A percentile compares a stretch with the other conserved stretches of the same genome.
Evolutionary conservation across 2,797 vertebrate species (phyloP).

Genomic region (Manis pentadactyla): DNA sequence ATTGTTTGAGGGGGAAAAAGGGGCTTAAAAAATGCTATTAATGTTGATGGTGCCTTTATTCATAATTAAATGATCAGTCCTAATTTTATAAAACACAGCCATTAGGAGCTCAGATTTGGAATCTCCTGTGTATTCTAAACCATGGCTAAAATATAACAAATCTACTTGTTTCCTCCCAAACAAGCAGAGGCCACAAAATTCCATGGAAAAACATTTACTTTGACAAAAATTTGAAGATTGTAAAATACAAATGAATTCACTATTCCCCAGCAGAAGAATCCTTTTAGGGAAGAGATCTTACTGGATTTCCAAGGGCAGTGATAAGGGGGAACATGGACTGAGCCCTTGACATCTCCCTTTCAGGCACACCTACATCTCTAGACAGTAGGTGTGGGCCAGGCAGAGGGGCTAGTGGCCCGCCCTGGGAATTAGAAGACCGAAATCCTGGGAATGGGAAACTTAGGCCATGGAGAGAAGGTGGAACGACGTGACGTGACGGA

Average conservation of each 20-base stretch:
- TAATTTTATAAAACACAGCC: conserved; percentile 57
- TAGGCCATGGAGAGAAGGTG: background rate
- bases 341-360: fast-evolving
- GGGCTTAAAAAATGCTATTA: background rate
- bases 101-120: background rate
- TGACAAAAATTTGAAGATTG: background rate
- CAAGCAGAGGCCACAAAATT: background rate
- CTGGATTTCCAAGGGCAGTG: background rate
- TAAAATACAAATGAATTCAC: background rate
- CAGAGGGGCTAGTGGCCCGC: fast-evolving
- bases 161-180: conserved; percentile 54
- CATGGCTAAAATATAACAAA: background rate
- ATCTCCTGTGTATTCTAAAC: conserved; percentile 46
- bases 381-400: background rate
- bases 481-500: fast-evolving
- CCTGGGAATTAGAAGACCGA: background rate
- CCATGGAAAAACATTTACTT: background rate
- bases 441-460: background rate
- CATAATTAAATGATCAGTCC: background rate
- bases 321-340: fast-evolving
- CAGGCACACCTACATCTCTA: background rate
- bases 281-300: background rate
- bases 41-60: background rate
- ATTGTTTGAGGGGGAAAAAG: background rate
- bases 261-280: background rate